Evolutionary conservation across 2,113 vertebrate species (phyloP).

Genomic region (Sinocyclocheilus grahami): DNA sequence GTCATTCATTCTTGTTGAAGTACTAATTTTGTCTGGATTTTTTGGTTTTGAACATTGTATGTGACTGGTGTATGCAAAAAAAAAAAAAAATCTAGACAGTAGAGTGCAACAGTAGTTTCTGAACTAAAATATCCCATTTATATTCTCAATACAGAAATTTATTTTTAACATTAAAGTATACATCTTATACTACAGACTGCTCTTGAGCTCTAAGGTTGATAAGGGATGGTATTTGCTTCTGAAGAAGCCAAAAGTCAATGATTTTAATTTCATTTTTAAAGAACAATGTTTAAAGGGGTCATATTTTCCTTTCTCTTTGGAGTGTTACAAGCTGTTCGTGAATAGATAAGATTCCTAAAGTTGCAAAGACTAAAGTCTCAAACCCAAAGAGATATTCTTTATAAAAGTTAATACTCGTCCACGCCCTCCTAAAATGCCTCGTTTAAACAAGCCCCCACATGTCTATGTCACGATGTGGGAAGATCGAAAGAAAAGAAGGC

Average conservation of each 20-base stretch:
- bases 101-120: neutral
- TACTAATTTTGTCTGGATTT: neutral
- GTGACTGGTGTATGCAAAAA: neutral
- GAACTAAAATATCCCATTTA: neutral
- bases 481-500: no score
- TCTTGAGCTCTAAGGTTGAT: neutral
- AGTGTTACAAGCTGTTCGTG: no score
- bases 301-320: no score
- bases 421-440: no score
- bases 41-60: no score
- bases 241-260: neutral
- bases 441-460: no score
- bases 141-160: neutral
- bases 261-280: neutral
- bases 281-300: neutral
- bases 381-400: no score
- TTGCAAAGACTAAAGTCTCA: no score
- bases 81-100: neutral
- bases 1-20: constrained; percentile 58
- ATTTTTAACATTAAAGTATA: neutral
- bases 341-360: no score
- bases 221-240: neutral
- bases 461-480: no score
- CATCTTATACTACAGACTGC: neutral
- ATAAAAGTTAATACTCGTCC: no score